Conservation (phyloP, 2,113 vertebrate species). For the Callaeas wilsoni region DNA sequence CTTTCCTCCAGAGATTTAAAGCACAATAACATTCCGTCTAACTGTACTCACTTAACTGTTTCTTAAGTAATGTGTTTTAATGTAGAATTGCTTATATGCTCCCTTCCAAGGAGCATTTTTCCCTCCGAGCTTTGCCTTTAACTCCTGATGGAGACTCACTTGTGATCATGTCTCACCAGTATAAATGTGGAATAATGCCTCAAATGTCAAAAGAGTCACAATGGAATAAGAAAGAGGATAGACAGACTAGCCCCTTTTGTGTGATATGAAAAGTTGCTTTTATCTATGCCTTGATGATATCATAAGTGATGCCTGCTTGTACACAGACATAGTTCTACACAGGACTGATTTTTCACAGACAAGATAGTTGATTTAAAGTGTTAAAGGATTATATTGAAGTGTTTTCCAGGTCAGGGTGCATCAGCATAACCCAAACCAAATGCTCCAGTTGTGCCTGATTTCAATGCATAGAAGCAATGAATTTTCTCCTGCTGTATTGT, state of each 20-base stretch:
- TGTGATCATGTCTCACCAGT: background rate
- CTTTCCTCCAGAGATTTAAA: slow-evolving; percentile 55
- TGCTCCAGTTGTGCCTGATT: background rate
- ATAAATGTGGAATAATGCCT: background rate
- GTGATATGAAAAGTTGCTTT: background rate
- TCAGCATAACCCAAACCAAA: background rate
- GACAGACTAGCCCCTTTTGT: background rate
- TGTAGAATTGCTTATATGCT: background rate
- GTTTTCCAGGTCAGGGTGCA: background rate
- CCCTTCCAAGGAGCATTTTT: background rate
- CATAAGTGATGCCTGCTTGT: background rate
- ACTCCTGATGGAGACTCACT: background rate
- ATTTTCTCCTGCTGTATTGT: background rate
- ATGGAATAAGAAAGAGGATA: background rate
- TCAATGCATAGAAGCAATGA: background rate
- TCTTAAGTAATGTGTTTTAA: background rate
- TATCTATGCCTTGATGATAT: background rate
- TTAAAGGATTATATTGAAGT: background rate
- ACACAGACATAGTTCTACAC: background rate
- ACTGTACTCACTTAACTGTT: background rate
- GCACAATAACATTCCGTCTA: background rate
- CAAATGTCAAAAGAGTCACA: background rate
- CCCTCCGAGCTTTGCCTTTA: background rate
- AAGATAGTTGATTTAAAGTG: background rate
- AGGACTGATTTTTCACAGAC: background rate